Conservation (phyloP, 2,888 invertebrate species). For the Apocheima hispidaria region DNA sequence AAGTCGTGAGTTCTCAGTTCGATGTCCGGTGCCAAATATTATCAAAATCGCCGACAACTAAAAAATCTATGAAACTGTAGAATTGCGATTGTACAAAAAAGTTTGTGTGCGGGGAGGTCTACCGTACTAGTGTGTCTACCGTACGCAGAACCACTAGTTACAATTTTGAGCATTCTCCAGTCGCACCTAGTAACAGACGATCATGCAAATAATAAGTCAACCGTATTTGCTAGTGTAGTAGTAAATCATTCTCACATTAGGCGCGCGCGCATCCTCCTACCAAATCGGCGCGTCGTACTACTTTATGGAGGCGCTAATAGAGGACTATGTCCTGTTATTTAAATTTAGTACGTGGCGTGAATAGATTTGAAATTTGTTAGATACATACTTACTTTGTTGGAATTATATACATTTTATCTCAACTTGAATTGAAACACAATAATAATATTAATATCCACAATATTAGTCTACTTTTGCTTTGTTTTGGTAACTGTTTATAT, state of each 20-base stretch:
- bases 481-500: background rate
- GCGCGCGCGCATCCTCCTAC: slow-evolving; percentile 41
- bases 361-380: slow-evolving; percentile 31
- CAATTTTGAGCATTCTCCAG: background rate
- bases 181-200: slow-evolving; percentile 16
- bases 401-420: background rate
- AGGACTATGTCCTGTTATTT: slow-evolving; percentile 43
- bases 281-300: slow-evolving; percentile 24
- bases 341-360: slow-evolving; percentile 39
- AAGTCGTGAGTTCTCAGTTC: no score
- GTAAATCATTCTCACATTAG: slow-evolving; percentile 43
- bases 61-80: no score
- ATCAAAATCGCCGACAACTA: no score
- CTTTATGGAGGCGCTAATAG: slow-evolving; percentile 31
- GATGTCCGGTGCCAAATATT: no score
- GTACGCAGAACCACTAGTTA: no score
- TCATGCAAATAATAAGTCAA: slow-evolving; percentile 1
- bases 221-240: slow-evolving; percentile 25
- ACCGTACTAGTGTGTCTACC: background rate
- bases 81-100: no score
- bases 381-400: background rate
- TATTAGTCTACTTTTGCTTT: background rate
- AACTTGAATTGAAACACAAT: background rate
- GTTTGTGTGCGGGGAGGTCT: no score
- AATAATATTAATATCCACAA: no score